Evolutionary conservation across 2,113 vertebrate species (phyloP).

Genomic region (Vulpes ferrilata): DNA sequence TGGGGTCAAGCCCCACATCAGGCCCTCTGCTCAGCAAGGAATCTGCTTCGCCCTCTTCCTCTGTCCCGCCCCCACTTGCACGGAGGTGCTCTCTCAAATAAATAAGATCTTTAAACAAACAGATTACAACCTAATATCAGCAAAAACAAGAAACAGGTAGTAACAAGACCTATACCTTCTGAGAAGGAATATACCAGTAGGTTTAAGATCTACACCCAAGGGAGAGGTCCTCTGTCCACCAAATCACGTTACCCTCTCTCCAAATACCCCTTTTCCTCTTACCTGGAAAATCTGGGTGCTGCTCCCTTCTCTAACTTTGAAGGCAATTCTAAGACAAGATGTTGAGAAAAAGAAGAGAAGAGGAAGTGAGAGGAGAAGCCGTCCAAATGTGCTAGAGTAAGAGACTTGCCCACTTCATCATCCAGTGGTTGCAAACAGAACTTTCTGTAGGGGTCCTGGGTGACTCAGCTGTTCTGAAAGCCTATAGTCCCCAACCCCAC

Average conservation of each 20-base stretch:
- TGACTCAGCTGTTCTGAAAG: neutral
- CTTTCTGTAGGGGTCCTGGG: neutral
- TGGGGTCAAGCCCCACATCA: too few relatives aligned
- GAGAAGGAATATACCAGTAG: neutral
- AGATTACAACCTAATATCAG: neutral
- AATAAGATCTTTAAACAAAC: too few relatives aligned
- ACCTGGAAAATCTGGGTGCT: slow-evolving; percentile 34
- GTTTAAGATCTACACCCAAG: neutral
- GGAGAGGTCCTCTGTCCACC: neutral
- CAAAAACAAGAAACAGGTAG: slow-evolving; percentile 1
- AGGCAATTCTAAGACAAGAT: neutral
- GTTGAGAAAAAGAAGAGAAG: neutral
- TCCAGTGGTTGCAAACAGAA: neutral
- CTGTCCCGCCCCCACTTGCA: too few relatives aligned
- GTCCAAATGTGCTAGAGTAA: neutral
- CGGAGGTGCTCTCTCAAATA: too few relatives aligned
- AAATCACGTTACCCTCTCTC: neutral
- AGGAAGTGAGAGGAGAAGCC: slow-evolving; percentile 48
- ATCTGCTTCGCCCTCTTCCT: too few relatives aligned
- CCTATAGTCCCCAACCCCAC: neutral
- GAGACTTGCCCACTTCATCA: neutral
- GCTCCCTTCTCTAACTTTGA: neutral
- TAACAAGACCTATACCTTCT: neutral
- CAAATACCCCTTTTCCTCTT: neutral
- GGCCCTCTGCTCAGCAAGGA: too few relatives aligned